Base-by-base conservation (phyloP, 1,140 invertebrate species). In the Mercenaria mercenaria region DNA sequence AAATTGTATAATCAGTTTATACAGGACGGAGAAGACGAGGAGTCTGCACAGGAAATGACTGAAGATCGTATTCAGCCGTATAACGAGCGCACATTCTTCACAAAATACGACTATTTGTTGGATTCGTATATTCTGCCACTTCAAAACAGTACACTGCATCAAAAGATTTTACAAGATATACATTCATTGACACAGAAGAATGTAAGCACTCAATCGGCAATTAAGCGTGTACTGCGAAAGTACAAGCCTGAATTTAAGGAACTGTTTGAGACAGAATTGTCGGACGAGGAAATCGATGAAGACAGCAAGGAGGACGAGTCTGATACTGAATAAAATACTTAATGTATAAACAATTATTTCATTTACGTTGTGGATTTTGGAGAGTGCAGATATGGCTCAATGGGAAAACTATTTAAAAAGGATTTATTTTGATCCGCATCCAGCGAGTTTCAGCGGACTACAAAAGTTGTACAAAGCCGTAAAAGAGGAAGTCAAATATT, bases 401-500 rank as follows among this genome's bases (percentile, higher is more conserved):
- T 67, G 61, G 61, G n/a, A 67, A 37, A 4, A 67, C 32, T 67
- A 32, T 67, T 67, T 67, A 67, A 8, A 11, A 39, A 43, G 15
- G n/a, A 76, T 76, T 15, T 76, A 76, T 43, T 32, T 23, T 26
- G 39, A 76, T 76, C 37, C 34, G 15, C 50, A 89, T 43, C n/a
- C 77, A 18, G 79, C 15, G 1, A 15, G 74, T n/a, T 88, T 81
- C 72, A 32, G 74, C 10, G 77, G 86, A 34, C 86, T 76, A 20
- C 59, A 88, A 18, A 88, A 88, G 26, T 74, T 88, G 29, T 88
- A 81, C 32, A 10, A 77, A 72, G 47, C 69, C 3, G 86, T 81
- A 8, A 80, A 81, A 39, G 29, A 72, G 18, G 84, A 87, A 34
- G 86, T 76, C 18, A 88, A 81, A 81, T 88, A 43, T 43, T 80